A percentile compares a stretch with the other conserved stretches of the same genome.
Conservation (phyloP, 2,888 invertebrate genomes). For the Macropis europaea region DNA sequence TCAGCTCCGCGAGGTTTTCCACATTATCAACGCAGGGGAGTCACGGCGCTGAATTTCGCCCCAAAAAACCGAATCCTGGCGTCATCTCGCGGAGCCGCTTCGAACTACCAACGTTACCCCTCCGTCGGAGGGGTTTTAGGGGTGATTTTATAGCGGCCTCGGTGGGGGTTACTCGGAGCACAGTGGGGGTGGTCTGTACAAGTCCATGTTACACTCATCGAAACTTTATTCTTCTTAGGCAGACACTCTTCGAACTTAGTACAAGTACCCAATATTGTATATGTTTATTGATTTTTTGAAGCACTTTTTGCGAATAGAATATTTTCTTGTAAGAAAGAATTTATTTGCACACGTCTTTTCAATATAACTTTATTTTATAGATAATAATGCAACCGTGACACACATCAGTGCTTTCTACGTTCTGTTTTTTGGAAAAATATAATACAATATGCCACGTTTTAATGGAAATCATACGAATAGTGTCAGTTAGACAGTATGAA, state of each 20-base stretch:
- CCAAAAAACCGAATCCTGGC: conserved; percentile 65
- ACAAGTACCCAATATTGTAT: too few species aligned
- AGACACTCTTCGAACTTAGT: background rate
- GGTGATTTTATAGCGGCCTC: conserved; percentile 14
- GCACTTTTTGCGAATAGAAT: too few species aligned
- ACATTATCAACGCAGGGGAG: conserved; percentile 69
- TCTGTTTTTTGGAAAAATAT: too few species aligned
- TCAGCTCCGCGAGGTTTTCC: conserved; percentile 47
- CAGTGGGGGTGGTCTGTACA: conserved; percentile 63
- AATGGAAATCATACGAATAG: too few species aligned
- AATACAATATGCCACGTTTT: too few species aligned
- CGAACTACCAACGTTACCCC: conserved; percentile 55
- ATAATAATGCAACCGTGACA: background rate
- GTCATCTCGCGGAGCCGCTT: conserved; percentile 66
- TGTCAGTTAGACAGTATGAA: too few species aligned
- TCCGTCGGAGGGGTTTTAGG: conserved; percentile 60
- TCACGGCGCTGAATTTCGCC: conserved; percentile 23
- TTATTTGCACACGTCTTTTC: too few species aligned
- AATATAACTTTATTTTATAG: background rate
- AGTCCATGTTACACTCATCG: conserved; percentile 66
- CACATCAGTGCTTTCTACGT: too few species aligned
- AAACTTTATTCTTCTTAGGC: conserved; percentile 15
- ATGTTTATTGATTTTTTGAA: too few species aligned
- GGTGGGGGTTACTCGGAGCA: conserved; percentile 11
- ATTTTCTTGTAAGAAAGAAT: too few species aligned